Evolutionary conservation across 53 echinoderm and acorn worm species (phyloP).

Genomic region (Arbacia lixula): DNA sequence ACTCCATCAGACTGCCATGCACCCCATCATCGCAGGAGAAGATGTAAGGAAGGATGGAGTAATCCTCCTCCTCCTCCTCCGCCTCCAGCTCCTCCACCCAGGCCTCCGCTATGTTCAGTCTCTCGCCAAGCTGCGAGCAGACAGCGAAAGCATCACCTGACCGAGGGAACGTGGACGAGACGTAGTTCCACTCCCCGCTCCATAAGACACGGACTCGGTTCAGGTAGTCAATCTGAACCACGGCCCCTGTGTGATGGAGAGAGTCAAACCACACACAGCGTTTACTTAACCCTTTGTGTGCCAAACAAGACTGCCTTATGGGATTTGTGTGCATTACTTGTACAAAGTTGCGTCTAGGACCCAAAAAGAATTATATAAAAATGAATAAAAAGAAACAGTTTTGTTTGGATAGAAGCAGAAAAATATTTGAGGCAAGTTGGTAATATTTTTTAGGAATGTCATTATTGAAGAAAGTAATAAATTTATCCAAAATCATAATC

Average conservation of each 20-base stretch:
- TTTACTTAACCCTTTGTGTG: no score
- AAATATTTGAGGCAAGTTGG: no score
- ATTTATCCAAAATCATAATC: no score
- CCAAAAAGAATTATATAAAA: no score
- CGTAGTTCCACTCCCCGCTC: conserved; percentile 12
- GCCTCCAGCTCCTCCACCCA: not conserved
- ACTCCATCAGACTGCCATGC: conserved; percentile 18
- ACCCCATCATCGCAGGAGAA: not conserved
- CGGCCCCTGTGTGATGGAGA: not conserved
- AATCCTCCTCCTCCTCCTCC: not conserved
- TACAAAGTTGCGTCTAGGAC: no score
- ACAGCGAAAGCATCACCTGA: not conserved
- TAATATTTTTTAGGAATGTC: no score
- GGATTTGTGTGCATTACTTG: no score
- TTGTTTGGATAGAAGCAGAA: no score
- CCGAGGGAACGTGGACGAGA: not conserved
- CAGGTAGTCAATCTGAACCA: not conserved
- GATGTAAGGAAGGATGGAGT: not conserved
- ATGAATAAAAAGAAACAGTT: no score
- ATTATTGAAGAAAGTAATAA: no score
- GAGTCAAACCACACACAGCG: no score
- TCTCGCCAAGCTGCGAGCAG: conserved; percentile 2
- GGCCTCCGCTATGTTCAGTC: conserved; percentile 1
- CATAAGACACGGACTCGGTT: conserved; percentile 1
- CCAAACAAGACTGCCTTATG: no score